Conservation (phyloP, 1,140 invertebrate species). For the Nephila pilipes region DNA sequence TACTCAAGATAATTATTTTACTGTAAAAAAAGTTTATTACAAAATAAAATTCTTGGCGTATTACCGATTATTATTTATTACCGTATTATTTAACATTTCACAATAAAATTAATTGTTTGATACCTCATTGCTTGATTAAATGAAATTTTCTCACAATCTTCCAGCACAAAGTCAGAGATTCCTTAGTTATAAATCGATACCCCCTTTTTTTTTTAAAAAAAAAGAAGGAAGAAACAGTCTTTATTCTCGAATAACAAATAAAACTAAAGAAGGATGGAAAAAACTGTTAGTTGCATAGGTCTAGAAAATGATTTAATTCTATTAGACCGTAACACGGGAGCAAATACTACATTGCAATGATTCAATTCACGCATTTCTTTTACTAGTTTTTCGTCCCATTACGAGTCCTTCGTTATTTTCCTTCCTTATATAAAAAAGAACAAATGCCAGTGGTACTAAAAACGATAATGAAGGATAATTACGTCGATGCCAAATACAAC, state of each 20-base stretch:
- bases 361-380: conserved; percentile 52
- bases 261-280: neutral
- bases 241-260: neutral
- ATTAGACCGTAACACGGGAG: conserved; percentile 50
- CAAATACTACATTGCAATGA: conserved; percentile 62
- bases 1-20: too few species aligned
- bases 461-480: conserved; percentile 70
- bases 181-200: neutral
- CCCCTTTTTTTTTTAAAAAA: neutral
- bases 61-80: too few species aligned
- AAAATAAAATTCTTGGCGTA: too few species aligned
- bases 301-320: conserved; percentile 67
- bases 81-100: too few species aligned
- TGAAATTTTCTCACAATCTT: neutral
- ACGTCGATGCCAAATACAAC: conserved; percentile 50
- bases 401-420: conserved; percentile 37
- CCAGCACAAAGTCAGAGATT: neutral
- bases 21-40: too few species aligned
- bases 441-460: conserved; percentile 56
- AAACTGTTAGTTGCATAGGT: conserved; percentile 11
- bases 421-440: conserved; percentile 43
- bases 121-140: neutral
- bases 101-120: too few species aligned
- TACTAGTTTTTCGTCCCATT: conserved; percentile 33
- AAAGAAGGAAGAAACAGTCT: neutral